Percentiles rank a stretch among this genome's conserved stretches.
Conservation (phyloP, 2,113 vertebrate genomes). For the Pelodiscus sinensis region DNA sequence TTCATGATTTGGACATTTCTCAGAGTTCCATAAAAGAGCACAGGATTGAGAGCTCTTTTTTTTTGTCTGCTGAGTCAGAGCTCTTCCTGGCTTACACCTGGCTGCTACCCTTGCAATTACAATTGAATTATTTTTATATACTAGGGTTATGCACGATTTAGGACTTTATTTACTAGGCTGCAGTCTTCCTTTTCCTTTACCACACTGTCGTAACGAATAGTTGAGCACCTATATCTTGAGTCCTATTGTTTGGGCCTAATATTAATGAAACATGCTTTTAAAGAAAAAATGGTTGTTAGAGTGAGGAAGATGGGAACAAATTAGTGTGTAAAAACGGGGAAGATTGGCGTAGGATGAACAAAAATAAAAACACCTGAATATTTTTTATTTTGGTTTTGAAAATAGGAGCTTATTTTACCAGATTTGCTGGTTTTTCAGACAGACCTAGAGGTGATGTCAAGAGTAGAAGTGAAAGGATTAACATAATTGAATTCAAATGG, state of each 20-base stretch:
- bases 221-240: background rate
- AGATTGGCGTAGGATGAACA: rapidly evolving
- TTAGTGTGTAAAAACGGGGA: rapidly evolving
- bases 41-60: background rate
- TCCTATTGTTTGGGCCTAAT: background rate
- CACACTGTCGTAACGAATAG: background rate
- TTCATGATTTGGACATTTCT: background rate
- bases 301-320: background rate
- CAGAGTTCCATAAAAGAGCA: background rate
- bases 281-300: background rate
- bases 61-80: background rate
- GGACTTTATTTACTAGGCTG: background rate
- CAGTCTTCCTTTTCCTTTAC: background rate
- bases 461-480: background rate
- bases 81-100: background rate
- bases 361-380: background rate
- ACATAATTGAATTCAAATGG: background rate
- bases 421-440: background rate
- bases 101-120: background rate
- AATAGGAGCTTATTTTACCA: background rate
- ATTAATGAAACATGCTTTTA: background rate
- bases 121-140: rapidly evolving
- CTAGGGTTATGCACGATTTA: rapidly evolving
- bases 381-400: background rate
- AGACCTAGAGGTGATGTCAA: background rate